Evolutionary conservation across 2,113 vertebrate genomes (phyloP), one percentile per base, ranked within the genome.

Genomic region (Picathartes gymnocephalus): DNA sequence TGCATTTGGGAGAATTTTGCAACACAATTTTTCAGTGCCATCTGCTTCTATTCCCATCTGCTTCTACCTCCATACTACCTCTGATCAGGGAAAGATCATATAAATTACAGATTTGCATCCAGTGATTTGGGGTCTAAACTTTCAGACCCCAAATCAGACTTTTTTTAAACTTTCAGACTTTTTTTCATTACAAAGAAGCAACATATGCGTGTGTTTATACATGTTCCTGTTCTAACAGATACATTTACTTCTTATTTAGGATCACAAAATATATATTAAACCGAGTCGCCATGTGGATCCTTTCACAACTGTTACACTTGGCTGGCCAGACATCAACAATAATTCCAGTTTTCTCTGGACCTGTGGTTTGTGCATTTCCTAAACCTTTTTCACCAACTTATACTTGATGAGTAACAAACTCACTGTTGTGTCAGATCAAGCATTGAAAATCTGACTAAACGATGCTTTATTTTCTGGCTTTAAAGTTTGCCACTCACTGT

Each of bases 331-430:
- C 10, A 61, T 60, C 18, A 93, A 47, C 39, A 61, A 37, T 15
- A 87, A 81, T 37, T 94, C 93, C 42, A 58, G 16, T 65, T 98
- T 98, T 70, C 89, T 83, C 40, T 98, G 98, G 98, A 95, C 97
- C 28, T 98, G 98, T 22, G 98, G 98, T 98, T 97, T 33, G 98
- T 73, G 12, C 44, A 54, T 53, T 44, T 88, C 81, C 35, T n/a
- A 7, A 83, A 48, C n/a, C 17, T 58, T 64, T 81, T 28, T n/a
- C 35, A 69, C 4, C 27, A 68, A 20, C 17, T 45, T 42, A 14
- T 45, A 35, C 18, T 19, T 76, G 44, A 65, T 42, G 8, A 92
- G n/a, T 70, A 21, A 35, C 31, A 62, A 72, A n/a, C 48, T 54
- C 47, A 71, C 40, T 31, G 22, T 15, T 5, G 6, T 44, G 39